Base-by-base conservation (phyloP, 2,797 vertebrate species). In the Thunnus albacares region DNA sequence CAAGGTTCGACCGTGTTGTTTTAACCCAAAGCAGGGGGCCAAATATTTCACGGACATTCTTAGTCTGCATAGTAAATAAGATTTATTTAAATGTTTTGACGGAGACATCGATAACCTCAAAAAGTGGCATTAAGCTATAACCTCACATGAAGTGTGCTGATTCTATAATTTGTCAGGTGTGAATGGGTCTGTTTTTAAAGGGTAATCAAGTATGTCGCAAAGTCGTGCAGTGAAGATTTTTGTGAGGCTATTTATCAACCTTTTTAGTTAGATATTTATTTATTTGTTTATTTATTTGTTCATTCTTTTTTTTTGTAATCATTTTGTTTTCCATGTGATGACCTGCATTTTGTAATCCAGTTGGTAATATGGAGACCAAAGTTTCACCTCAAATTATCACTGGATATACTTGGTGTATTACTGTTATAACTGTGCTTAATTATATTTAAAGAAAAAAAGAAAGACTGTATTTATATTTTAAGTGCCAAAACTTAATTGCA, bases 401-500 rank as follows among this genome's bases (percentile, higher is more conserved):
- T 94, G 89, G 88, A 88, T 74, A 88, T 74, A 77, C 87, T 30
- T 78, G 77, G 86, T 90, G 85, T 93, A 52, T 91, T 88, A 89
- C 87, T 92, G 86, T 93, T 92, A 87, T 84, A 84, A 90, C 82
- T 92, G 91, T 95, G 89, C 83, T 85, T 87, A 81, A 78, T 86
- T 91, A 83, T 94, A 85, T 93, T 90, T 84, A 60, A 69, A 70
- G 60, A 85, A 76, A 81, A 79, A 85, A 57, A 83, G n/a, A 82
- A 77, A 87, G 75, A 93, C 83, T 90, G 89, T 94, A 93, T 92
- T 91, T 90, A 92, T 91, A 93, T 95, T 94, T 94, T 85, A 95
- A 95, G 95, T 96, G 96, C 95, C 95, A 96, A 96, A 95, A 92
- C 89, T 79, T 89, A 88, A 93, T 89, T 90, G 80, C 81, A 90